These are phyloP conservation scores for Phalacrocorax carbo DNA, from an alignment of 2,113 vertebrate genomes.

Conservation along the genomic window DNA sequence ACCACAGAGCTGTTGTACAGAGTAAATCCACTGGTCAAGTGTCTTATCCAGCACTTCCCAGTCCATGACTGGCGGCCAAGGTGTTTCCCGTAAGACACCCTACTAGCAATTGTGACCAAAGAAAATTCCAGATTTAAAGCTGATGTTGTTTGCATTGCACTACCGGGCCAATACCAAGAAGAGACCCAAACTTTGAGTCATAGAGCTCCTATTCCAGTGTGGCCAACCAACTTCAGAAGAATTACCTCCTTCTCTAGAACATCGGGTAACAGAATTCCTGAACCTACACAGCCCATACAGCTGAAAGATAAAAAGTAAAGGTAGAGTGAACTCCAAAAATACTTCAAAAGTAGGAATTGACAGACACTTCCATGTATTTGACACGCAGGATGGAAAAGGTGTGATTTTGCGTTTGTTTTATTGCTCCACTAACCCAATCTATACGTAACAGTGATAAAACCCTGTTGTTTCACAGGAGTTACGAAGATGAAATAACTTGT, in stretches of 20 bases:
- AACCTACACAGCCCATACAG: background rate
- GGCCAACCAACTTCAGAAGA: background rate
- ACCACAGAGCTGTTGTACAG: background rate
- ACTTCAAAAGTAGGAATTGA: background rate
- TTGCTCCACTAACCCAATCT: background rate
- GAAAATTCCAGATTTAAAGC: background rate
- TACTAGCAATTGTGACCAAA: background rate
- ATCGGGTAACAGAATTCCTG: background rate
- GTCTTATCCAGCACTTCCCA: background rate
- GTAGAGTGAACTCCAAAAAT: background rate
- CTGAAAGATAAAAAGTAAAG: background rate
- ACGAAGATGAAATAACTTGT: background rate
- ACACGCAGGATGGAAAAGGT: background rate
- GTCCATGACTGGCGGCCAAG: fast-evolving
- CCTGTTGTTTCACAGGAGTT: background rate
- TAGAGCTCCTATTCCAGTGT: background rate
- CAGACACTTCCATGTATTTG: background rate
- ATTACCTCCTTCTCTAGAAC: background rate
- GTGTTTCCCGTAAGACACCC: background rate
- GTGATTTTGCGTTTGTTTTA: background rate
- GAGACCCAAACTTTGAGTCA: background rate
- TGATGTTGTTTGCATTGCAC: background rate
- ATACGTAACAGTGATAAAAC: background rate
- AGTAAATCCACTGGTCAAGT: background rate
- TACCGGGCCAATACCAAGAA: background rate